Percentiles rank a stretch among this genome's conserved stretches.
phyloP scores from a whole-genome alignment of 2,113 vertebrate species.

The Bucco capensis region DNA sequence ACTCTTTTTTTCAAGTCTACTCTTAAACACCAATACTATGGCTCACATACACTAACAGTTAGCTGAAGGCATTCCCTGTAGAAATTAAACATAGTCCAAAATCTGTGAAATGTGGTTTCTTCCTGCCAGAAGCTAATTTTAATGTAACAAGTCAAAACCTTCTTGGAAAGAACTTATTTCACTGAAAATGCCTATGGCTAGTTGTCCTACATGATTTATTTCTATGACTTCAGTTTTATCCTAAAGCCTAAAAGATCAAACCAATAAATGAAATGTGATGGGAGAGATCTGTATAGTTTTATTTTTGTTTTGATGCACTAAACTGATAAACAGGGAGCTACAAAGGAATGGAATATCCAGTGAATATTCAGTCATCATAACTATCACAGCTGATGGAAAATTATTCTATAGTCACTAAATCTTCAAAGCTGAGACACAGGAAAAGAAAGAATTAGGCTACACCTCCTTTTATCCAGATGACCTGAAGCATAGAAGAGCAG shows the following conservation, averaged over 20 bases:
- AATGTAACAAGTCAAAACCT: conserved; percentile 43
- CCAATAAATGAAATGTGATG: conserved; percentile 23
- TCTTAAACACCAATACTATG: neutral
- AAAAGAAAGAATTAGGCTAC: neutral
- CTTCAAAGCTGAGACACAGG: neutral
- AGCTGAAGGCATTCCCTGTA: conserved; percentile 28
- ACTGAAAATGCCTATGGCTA: conserved; percentile 19
- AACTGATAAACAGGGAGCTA: neutral
- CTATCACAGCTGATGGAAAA: neutral
- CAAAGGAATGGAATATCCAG: neutral
- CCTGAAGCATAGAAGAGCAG: neutral
- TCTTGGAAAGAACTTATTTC: conserved; percentile 43
- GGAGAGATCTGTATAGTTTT: conserved; percentile 11
- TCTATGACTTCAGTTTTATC: conserved; percentile 24
- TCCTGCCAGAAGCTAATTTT: conserved; percentile 45
- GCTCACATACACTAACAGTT: neutral
- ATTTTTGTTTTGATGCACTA: conserved; percentile 18
- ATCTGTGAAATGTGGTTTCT: conserved; percentile 13
- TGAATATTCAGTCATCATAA: neutral
- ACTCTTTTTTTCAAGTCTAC: neutral
- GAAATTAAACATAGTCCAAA: conserved; percentile 19
- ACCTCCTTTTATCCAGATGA: neutral
- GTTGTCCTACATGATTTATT: conserved; percentile 43
- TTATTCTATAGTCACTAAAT: neutral
- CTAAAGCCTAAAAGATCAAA: conserved; percentile 27